Evolutionary conservation across 1,140 invertebrate genomes (phyloP), one percentile per base, ranked within the genome.

Genomic region (Nomia melanderi): DNA sequence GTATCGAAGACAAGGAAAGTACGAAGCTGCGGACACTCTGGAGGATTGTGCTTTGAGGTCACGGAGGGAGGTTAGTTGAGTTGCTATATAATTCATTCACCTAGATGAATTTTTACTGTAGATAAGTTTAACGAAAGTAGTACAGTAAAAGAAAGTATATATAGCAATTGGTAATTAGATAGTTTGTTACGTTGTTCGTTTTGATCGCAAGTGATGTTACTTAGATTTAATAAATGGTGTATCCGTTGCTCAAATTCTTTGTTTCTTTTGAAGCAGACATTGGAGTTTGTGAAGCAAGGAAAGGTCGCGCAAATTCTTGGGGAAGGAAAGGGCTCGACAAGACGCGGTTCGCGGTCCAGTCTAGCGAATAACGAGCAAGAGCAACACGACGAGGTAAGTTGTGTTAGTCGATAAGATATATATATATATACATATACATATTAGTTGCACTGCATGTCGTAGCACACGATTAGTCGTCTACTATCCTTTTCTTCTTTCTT

Each of bases 1-100:
- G 14, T 99, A 99, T 92, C 94, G 99, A 88, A 94, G 98, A 82
- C 98, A 99, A 93, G 98, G 98, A 73, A 99, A 99, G 93, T 99
- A 99, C 92, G 98, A 99, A 91, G 99, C 99, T 9, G 99, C 99
- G 23, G 98, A 99, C 91, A 99, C 98, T 0, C 93, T 99, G 20
- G 99, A 99, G 91, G 98, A 99, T 93, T 99, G 98, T 93, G 98
- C 98, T 29, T 93, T 98, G 79, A 94, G 98, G 87, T 98, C 97
- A 84, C 94, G 97, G 92, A 98, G 97, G 93, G 97, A 99, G 95
- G 97, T 97, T 91, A 89, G 78, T 71, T 60, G 4, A 63, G 11
- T 66, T 60, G 53, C 23, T 41, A 17, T 47, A 31, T 9, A 31
- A 23, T 57, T 4, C 9, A n/a, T 44, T 12, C 5, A 27, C 20